phyloP scores from a whole-genome alignment of 30 jellyfish, hydroid and myxozoan genomes.

The Haliclystus octoradiatus region DNA sequence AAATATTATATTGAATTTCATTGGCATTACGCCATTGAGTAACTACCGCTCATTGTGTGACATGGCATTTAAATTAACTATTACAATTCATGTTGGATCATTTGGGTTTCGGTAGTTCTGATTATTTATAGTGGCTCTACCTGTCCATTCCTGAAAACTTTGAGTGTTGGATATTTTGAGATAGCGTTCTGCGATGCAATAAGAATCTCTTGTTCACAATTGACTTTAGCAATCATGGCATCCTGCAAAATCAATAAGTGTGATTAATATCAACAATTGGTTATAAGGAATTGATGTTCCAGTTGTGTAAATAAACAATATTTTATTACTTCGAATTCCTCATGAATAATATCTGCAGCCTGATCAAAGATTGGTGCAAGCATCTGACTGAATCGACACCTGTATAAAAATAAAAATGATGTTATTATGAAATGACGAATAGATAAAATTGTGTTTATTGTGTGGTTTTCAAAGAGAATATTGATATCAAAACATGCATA shows the following conservation, averaged over 20 bases:
- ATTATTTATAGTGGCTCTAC: too few species aligned
- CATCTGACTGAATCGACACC: slow-evolving; percentile 97
- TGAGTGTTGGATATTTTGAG: slow-evolving; percentile 88
- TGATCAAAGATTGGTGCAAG: slow-evolving; percentile 90
- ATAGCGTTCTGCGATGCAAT: slow-evolving; percentile 67
- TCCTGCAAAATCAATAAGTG: slow-evolving; percentile 51
- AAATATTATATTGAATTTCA: too few species aligned
- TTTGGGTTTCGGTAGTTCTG: too few species aligned
- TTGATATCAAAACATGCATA: too few species aligned
- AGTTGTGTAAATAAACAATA: neutral
- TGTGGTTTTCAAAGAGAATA: too few species aligned
- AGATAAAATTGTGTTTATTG: too few species aligned
- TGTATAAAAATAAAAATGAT: too few species aligned
- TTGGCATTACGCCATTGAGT: too few species aligned
- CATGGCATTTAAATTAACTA: too few species aligned
- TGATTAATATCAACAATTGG: neutral
- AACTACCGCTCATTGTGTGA: too few species aligned
- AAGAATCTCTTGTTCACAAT: slow-evolving; percentile 70
- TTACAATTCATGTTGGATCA: too few species aligned
- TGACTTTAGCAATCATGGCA: slow-evolving; percentile 78
- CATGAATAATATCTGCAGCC: slow-evolving; percentile 81
- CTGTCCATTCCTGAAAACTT: slow-evolving; percentile 76
- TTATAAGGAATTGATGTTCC: neutral
- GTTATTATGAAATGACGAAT: too few species aligned
- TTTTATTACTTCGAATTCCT: slow-evolving; percentile 78